Conservation (phyloP, 2,113 vertebrate species). For the Blennius ocellaris region DNA sequence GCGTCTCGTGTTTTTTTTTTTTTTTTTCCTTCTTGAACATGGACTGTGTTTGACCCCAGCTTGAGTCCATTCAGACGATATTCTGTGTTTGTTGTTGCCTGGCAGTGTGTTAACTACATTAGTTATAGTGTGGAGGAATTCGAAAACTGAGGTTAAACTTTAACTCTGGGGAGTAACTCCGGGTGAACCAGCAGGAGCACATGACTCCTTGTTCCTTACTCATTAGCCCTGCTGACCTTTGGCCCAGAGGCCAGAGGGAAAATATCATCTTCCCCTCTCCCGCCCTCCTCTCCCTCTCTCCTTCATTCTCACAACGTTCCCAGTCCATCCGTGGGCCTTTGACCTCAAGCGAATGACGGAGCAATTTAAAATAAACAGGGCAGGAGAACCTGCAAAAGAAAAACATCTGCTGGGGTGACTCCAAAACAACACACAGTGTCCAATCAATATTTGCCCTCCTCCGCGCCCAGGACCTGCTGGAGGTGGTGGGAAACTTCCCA, state of each 20-base stretch:
- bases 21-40: neutral
- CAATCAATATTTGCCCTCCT: conserved; percentile 73
- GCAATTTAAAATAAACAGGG: conserved; percentile 81
- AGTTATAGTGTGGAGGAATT: conserved; percentile 75
- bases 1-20: neutral
- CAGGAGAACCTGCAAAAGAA: conserved; percentile 70
- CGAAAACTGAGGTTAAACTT: conserved; percentile 75
- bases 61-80: neutral
- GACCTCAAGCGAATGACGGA: conserved; percentile 76
- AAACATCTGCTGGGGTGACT: conserved; percentile 81
- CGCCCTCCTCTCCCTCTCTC: conserved; percentile 3
- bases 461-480: conserved; percentile 59
- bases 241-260: conserved; percentile 60
- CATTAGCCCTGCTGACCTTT: conserved; percentile 77
- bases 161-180: conserved; percentile 70
- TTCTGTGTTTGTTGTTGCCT: neutral
- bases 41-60: neutral
- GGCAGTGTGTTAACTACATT: conserved; percentile 36
- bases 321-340: conserved; percentile 73
- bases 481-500: conserved; percentile 79
- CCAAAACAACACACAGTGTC: conserved; percentile 42
- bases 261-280: conserved; percentile 20
- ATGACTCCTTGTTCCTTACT: conserved; percentile 71
- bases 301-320: conserved; percentile 29
- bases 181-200: conserved; percentile 51